Percentiles rank a stretch among this genome's conserved stretches.
These are phyloP conservation scores for Pseudorhombus dupliciocellatus DNA, from an alignment of 2,113 vertebrate species.

Conservation along the genomic window DNA sequence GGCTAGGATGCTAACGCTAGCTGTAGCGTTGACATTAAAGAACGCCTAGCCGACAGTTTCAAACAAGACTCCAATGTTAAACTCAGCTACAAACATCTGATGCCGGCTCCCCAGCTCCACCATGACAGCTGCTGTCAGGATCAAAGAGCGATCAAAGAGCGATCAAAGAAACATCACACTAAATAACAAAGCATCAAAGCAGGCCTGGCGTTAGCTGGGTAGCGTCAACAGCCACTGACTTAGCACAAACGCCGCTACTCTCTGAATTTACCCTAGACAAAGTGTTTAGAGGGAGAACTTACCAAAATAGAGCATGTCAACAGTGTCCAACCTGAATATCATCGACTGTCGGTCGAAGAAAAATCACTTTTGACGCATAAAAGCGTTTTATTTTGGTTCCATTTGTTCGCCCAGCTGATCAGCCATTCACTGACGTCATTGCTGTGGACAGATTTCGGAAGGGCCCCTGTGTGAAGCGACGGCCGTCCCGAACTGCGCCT, in stretches of 20 bases:
- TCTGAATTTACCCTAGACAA: background rate
- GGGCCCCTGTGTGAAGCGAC: conserved; percentile 40
- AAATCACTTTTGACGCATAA: conserved; percentile 4
- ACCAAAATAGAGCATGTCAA: conserved; percentile 75
- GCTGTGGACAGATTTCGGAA: conserved; percentile 20
- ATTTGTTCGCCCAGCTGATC: conserved; percentile 71
- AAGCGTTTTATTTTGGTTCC: conserved; percentile 48
- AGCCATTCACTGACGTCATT: conserved; percentile 67
- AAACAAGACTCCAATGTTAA: fast-evolving
- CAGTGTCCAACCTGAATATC: conserved; percentile 14
- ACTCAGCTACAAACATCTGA: fast-evolving
- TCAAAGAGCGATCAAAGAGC: fast-evolving
- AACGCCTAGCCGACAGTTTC: fast-evolving
- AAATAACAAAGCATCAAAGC: conserved; percentile 59
- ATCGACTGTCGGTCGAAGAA: conserved; percentile 5
- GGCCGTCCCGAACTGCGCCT: conserved; percentile 52
- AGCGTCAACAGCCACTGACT: conserved; percentile 61
- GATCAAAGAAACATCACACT: background rate
- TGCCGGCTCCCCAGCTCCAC: background rate
- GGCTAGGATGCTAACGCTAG: conserved; percentile 50
- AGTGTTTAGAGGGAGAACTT: conserved; percentile 12
- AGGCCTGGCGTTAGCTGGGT: conserved; percentile 59
- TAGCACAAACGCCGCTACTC: conserved; percentile 66
- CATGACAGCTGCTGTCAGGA: background rate
- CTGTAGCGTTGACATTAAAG: background rate